Evolutionary conservation across 1,140 invertebrate species (phyloP).

Genomic region (Magallana angulata): DNA sequence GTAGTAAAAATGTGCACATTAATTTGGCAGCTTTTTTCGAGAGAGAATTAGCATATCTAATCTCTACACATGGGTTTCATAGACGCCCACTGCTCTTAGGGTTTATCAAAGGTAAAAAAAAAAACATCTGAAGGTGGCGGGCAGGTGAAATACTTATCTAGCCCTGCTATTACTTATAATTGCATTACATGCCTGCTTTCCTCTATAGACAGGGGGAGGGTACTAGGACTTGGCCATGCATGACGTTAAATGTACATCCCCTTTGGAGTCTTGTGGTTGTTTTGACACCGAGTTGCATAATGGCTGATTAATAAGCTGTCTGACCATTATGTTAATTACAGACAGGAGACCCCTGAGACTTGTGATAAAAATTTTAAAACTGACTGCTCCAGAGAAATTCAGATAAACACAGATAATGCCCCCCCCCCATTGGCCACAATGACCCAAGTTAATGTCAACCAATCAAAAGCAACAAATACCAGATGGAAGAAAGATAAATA

Average conservation of each 20-base stretch:
- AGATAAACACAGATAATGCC: not conserved
- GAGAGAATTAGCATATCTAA: conserved; percentile 26
- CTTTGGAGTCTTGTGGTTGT: conserved; percentile 10
- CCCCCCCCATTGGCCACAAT: no score
- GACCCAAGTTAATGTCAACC: not conserved
- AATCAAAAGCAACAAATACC: not conserved
- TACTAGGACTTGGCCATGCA: not conserved
- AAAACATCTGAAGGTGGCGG: conserved; percentile 26
- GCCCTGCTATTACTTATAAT: not conserved
- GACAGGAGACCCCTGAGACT: not conserved
- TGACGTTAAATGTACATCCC: conserved; percentile 1
- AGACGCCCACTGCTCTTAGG: conserved; percentile 2
- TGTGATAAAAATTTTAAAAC: not conserved
- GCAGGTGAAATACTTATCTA: conserved; percentile 17
- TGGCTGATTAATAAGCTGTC: conserved; percentile 2
- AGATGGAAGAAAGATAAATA: not conserved
- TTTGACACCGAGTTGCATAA: conserved; percentile 29
- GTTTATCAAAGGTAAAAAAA: conserved; percentile 32
- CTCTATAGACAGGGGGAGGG: not conserved
- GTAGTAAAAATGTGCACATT: conserved; percentile 11
- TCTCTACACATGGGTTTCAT: conserved; percentile 3
- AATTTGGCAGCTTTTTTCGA: conserved; percentile 12
- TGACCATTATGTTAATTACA: conserved; percentile 29
- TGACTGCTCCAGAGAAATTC: not conserved
- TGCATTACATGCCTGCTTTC: conserved; percentile 21